Percentiles rank a stretch among this genome's conserved stretches.
Conservation (phyloP, 2,888 invertebrate species). For the Euphydryas editha region DNA sequence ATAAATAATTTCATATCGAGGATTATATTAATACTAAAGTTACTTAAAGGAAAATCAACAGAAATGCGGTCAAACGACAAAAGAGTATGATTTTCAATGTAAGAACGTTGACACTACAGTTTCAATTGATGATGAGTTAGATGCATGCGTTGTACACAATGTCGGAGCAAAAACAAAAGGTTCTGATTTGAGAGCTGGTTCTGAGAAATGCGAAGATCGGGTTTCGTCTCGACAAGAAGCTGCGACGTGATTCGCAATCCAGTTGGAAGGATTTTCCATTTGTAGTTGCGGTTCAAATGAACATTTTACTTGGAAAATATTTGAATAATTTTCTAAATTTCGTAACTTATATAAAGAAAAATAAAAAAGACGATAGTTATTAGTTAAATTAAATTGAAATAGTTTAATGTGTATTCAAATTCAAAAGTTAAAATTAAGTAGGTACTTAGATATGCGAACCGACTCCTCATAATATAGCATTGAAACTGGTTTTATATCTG, state of each 20-base stretch:
- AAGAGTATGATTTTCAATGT: neutral
- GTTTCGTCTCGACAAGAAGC: constrained; percentile 57
- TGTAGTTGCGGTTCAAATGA: constrained; percentile 20
- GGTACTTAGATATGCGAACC: constrained; percentile 10
- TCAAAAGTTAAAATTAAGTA: constrained; percentile 24
- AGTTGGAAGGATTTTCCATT: constrained; percentile 37
- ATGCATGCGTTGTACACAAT: constrained; percentile 27
- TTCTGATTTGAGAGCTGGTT: constrained; percentile 52
- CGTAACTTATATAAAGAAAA: neutral
- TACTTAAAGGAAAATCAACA: neutral
- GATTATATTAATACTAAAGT: too few species aligned
- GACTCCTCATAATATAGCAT: neutral
- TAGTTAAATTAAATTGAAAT: neutral
- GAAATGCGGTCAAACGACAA: neutral
- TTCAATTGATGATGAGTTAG: constrained; percentile 34
- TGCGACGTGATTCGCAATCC: constrained; percentile 53
- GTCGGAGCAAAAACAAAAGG: constrained; percentile 47
- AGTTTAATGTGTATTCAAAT: neutral
- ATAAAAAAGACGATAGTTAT: neutral
- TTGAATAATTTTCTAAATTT: neutral
- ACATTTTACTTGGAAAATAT: constrained; percentile 16
- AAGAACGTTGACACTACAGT: constrained; percentile 1
- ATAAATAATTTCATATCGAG: too few species aligned
- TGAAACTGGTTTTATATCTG: too few species aligned
- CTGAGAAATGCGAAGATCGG: constrained; percentile 54